A percentile compares a stretch with the other conserved stretches of the same genome.
These are phyloP conservation scores for Amiota mariae DNA, from an alignment of 2,888 invertebrate genomes.

Conservation along the genomic window DNA sequence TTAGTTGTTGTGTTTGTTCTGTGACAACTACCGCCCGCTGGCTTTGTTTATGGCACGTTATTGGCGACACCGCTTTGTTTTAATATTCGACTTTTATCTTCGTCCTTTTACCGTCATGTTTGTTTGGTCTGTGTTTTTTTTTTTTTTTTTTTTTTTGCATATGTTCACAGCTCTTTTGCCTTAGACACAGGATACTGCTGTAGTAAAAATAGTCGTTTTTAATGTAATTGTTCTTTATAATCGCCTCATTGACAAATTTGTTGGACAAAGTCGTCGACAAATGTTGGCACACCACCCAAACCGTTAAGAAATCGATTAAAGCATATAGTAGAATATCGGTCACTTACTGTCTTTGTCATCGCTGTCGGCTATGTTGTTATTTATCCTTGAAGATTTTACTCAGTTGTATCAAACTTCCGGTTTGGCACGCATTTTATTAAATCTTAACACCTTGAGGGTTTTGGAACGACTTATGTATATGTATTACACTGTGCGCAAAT, in stretches of 20 bases:
- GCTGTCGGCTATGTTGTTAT: conserved; percentile 43
- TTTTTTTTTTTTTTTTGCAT: conserved; percentile 49
- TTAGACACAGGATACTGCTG: not conserved
- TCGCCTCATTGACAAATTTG: conserved; percentile 57
- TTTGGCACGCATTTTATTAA: conserved; percentile 46
- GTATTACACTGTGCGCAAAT: conserved; percentile 16
- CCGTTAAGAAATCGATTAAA: conserved; percentile 67
- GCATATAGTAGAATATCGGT: conserved; percentile 45
- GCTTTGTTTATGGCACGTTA: conserved; percentile 69
- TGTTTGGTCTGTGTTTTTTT: not conserved
- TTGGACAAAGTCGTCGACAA: conserved; percentile 60
- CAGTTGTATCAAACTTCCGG: conserved; percentile 52
- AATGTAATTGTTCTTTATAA: conserved; percentile 23
- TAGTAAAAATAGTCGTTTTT: too few species aligned
- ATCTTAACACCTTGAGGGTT: conserved; percentile 30
- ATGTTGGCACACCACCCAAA: conserved; percentile 64
- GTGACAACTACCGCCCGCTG: conserved; percentile 62
- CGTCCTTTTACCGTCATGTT: not conserved
- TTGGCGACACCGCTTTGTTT: conserved; percentile 33
- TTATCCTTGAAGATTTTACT: conserved; percentile 49
- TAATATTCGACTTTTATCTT: conserved; percentile 15
- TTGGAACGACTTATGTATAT: not conserved
- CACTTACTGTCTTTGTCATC: not conserved
- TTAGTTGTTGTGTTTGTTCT: too few species aligned
- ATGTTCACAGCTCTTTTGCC: conserved; percentile 40